These are phyloP conservation scores for Bombus confusus DNA, from an alignment of 1,140 invertebrate genomes.

Conservation along the genomic window DNA sequence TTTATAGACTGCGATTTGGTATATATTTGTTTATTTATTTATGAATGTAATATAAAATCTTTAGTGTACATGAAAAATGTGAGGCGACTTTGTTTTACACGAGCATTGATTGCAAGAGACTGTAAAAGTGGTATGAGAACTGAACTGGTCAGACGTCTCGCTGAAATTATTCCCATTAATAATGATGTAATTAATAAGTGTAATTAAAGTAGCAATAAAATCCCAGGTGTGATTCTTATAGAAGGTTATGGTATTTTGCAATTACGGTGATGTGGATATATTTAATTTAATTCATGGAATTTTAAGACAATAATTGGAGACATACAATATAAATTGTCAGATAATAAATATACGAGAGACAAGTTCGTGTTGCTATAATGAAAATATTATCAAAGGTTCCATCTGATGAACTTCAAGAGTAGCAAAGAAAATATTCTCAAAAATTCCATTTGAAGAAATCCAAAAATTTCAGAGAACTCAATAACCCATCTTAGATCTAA, in stretches of 20 bases:
- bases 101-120: background rate
- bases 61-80: background rate
- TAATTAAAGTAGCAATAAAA: background rate
- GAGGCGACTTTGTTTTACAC: background rate
- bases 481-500: too few relatives aligned
- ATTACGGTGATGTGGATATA: background rate
- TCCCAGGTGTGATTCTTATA: background rate
- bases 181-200: background rate
- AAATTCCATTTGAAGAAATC: background rate
- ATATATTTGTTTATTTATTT: background rate
- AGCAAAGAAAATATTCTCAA: too few relatives aligned
- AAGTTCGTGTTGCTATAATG: too few relatives aligned
- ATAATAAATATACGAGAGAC: too few relatives aligned
- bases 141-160: background rate
- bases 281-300: background rate
- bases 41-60: background rate
- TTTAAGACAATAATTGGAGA: background rate
- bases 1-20: background rate
- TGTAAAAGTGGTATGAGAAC: background rate
- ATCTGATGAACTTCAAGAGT: background rate
- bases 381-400: background rate
- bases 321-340: too few relatives aligned
- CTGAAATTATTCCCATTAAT: background rate
- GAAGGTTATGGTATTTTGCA: background rate
- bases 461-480: background rate